Base-by-base conservation (phyloP, 2,888 invertebrate genomes). In the Eudasyphora cyanicolor region DNA sequence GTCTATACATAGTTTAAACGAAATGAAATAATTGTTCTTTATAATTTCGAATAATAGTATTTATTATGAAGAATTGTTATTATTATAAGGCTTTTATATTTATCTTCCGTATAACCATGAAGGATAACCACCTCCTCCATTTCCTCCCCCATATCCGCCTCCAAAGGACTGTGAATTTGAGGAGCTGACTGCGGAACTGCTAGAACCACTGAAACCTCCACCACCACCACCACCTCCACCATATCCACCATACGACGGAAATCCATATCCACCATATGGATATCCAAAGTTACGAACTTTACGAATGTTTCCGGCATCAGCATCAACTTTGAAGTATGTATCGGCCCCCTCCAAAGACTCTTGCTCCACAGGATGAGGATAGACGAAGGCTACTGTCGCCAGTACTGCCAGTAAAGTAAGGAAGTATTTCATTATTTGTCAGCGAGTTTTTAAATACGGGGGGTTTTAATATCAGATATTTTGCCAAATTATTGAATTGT, bases 171-270 rank as follows among this genome's bases (percentile, higher is more conserved):
- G 32, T 32, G 5, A 8, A 60, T 88, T 86, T 38, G 86, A n/a
- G 82, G 81, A 75, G 87, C 86, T 35, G 87, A 86, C 69, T 88
- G 88, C 0, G 86, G 38, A 82, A 7, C 60, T 75, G 4, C 8
- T n/a, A n/a, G n/a, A 10, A 21, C 12, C 67, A 6, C 71, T 62
- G 21, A 42, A 7, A 32, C 35, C 32, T 0, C 49, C 64, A 17
- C 69, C 42, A 32, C 60, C 35, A 12, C 62, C 49, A 7, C 64
- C 45, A 10, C 67, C 17, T 12, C 71, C 27, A 24, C 81, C 79
- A 2, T 67, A 17, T 21, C 74, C 76, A 2, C 60, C 45, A 60
- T 2, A 21, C 12, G n/a, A 1, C n/a, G n/a, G n/a, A n/a, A n/a
- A n/a, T 24, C 76, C 19, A 19, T 54, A n/a, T 19, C 69, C 27